phyloP scores from a whole-genome alignment of 1,140 invertebrate species.

The Lucilia sericata region DNA sequence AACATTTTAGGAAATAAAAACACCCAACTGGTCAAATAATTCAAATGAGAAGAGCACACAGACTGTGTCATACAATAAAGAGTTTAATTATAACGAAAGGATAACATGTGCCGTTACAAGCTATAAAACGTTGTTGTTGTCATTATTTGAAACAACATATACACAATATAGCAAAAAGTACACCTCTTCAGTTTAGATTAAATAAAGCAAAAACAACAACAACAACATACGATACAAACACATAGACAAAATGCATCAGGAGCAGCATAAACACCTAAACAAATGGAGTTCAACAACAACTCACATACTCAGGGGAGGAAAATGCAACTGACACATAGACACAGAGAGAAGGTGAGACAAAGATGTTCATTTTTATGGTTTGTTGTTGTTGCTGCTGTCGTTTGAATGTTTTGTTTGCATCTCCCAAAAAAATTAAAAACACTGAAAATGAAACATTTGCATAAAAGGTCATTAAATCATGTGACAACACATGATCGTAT shows the following conservation, averaged over 20 bases:
- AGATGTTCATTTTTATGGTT: neutral
- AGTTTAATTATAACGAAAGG: neutral
- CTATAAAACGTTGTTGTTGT: neutral
- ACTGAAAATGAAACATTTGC: neutral
- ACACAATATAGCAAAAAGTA: neutral
- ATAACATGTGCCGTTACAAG: neutral
- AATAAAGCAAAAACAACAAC: neutral
- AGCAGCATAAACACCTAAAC: neutral
- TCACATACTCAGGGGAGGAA: neutral
- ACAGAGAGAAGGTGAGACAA: neutral
- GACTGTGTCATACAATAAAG: neutral
- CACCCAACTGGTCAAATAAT: neutral
- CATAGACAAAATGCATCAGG: too few species aligned
- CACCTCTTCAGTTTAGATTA: neutral
- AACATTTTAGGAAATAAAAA: neutral
- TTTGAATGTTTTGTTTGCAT: too few species aligned
- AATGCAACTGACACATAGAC: neutral
- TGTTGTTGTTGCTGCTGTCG: neutral
- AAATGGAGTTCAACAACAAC: neutral
- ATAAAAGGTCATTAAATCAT: slow-evolving; percentile 7
- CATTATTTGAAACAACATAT: too few species aligned
- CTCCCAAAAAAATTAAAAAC: too few species aligned
- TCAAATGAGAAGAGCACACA: neutral
- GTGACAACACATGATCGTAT: neutral
- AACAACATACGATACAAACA: too few species aligned